Conservation (phyloP, 2,113 vertebrate genomes). For the Euleptes europaea region DNA sequence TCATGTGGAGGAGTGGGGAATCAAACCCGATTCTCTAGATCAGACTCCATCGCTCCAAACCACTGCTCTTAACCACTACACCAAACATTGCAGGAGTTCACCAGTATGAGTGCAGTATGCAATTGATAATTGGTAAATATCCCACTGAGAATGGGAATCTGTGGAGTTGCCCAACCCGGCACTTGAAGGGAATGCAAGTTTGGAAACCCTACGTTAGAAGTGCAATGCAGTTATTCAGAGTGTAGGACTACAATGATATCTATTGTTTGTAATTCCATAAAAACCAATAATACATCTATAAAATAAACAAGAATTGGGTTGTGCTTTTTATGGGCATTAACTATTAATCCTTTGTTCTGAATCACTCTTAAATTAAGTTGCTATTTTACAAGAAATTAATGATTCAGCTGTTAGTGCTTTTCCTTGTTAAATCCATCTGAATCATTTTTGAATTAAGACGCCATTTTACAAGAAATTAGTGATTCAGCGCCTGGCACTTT, state of each 20-base stretch:
- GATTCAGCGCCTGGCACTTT: slow-evolving; percentile 58
- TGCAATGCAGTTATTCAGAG: slow-evolving; percentile 25
- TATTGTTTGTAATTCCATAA: not conserved
- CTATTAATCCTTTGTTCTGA: slow-evolving; percentile 40
- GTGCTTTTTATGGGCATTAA: slow-evolving; percentile 28
- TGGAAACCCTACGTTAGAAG: slow-evolving; percentile 7
- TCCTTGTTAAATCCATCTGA: slow-evolving; percentile 34
- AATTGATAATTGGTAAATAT: not conserved
- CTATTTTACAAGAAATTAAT: slow-evolving; percentile 42
- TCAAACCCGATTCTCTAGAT: too few species aligned
- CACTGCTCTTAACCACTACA: too few species aligned
- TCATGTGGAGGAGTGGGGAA: too few species aligned
- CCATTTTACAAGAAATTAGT: slow-evolving; percentile 38
- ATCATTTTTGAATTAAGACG: not conserved
- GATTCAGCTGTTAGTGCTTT: slow-evolving; percentile 59
- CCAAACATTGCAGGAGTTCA: not conserved
- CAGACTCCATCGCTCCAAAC: too few species aligned
- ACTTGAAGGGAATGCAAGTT: not conserved
- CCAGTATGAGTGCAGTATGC: not conserved
- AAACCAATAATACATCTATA: not conserved
- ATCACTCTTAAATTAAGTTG: not conserved
- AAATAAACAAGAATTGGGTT: slow-evolving; percentile 33
- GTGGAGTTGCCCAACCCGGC: slow-evolving; percentile 17
- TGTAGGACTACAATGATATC: not conserved
- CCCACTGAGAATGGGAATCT: not conserved